Conservation (phyloP, 2,888 invertebrate genomes). For the Caenorhabditis sp. region DNA sequence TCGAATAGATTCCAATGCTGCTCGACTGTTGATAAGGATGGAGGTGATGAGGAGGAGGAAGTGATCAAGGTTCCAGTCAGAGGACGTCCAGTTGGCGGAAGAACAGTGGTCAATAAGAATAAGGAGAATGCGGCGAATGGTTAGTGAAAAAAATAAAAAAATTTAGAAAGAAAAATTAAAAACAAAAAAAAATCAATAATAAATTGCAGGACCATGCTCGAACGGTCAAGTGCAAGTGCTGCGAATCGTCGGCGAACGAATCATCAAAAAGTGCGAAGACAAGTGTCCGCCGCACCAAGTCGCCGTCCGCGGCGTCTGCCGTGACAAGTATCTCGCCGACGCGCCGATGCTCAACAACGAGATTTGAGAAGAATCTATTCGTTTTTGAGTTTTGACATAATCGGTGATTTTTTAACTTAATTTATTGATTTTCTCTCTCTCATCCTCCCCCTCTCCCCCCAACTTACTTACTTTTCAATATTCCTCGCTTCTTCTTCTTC, state of each 20-base stretch:
- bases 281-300: slow-evolving; percentile 80
- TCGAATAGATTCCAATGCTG: slow-evolving; percentile 69
- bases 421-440: slow-evolving; percentile 1
- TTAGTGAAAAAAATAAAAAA: not conserved
- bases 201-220: slow-evolving; percentile 74
- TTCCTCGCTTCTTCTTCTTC: not conserved
- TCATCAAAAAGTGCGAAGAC: slow-evolving; percentile 81
- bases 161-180: not conserved
- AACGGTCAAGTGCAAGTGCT: slow-evolving; percentile 79
- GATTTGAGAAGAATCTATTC: slow-evolving; percentile 26
- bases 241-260: slow-evolving; percentile 78
- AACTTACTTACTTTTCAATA: slow-evolving; percentile 5
- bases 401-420: slow-evolving; percentile 21
- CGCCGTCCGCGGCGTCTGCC: slow-evolving; percentile 80
- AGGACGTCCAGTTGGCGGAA: slow-evolving; percentile 56
- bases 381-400: not conserved
- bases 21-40: slow-evolving; percentile 36
- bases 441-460: too few species aligned
- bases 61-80: slow-evolving; percentile 39
- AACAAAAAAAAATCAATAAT: not conserved
- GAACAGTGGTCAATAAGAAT: slow-evolving; percentile 35
- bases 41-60: slow-evolving; percentile 45
- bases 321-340: slow-evolving; percentile 75
- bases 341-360: slow-evolving; percentile 63
- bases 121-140: slow-evolving; percentile 57